A percentile compares a stretch with the other conserved stretches of the same genome.
Evolutionary conservation across 2,797 vertebrate genomes (phyloP).

Genomic region (Chrysolophus pictus): DNA sequence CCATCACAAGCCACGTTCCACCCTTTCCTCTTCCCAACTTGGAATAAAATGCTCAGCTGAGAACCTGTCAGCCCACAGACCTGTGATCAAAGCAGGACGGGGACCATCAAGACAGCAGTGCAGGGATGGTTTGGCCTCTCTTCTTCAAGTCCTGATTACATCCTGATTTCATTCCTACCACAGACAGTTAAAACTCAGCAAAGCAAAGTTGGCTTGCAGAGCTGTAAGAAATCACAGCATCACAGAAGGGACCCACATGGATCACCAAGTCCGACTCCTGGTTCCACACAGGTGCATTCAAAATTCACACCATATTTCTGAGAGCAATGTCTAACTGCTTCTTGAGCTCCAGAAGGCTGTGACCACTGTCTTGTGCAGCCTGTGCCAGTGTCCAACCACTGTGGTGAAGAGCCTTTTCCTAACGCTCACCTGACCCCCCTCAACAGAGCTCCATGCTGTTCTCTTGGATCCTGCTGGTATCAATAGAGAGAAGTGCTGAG

Average conservation of each 20-base stretch:
- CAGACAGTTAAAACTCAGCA: not conserved
- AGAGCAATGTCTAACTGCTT: not conserved
- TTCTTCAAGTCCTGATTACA: not conserved
- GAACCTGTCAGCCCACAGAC: slow-evolving; percentile 40
- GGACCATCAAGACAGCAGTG: slow-evolving; percentile 36
- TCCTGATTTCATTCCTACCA: slow-evolving; percentile 42
- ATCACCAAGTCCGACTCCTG: not conserved
- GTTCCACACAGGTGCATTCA: not conserved
- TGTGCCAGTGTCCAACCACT: not conserved
- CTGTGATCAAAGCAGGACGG: slow-evolving; percentile 8
- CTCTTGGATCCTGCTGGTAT: not conserved
- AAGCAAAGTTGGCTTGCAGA: not conserved
- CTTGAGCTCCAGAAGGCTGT: not conserved
- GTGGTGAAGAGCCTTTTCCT: not conserved
- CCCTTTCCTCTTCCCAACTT: slow-evolving; percentile 21
- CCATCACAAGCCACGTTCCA: slow-evolving; percentile 45
- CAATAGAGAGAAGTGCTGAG: not conserved
- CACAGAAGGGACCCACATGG: not conserved
- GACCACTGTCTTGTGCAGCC: not conserved
- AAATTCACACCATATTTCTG: not conserved
- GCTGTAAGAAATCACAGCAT: not conserved
- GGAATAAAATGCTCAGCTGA: slow-evolving; percentile 66
- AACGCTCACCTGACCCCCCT: not conserved
- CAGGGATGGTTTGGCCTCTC: not conserved
- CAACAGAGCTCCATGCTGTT: not conserved